A percentile compares a stretch with the other conserved stretches of the same genome.
These are phyloP conservation scores for Rhamphomyia laevipes DNA, from an alignment of 2,888 invertebrate species.

Conservation along the genomic window DNA sequence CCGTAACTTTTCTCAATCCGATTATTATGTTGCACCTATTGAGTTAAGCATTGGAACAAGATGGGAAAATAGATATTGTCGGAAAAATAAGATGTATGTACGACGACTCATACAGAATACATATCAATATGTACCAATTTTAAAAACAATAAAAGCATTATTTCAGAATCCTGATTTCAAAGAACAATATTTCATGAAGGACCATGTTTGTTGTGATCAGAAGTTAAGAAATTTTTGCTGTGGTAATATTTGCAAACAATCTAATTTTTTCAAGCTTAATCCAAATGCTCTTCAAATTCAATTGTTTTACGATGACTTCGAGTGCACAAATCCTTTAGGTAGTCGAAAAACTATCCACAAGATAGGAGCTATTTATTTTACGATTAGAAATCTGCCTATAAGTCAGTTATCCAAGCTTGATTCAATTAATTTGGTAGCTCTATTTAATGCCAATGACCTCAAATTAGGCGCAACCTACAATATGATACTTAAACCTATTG, in stretches of 20 bases:
- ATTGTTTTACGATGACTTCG: slow-evolving; percentile 11
- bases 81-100: slow-evolving; percentile 4
- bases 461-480: no score
- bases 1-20: no score
- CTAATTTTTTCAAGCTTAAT: not conserved
- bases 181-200: not conserved
- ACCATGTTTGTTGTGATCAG: not conserved
- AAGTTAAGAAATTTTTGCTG: not conserved
- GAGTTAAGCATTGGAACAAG: no score
- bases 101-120: slow-evolving; percentile 4
- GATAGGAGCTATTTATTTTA: slow-evolving; percentile 9
- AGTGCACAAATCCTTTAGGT: slow-evolving; percentile 8
- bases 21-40: no score
- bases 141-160: slow-evolving; percentile 4
- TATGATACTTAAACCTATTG: no score
- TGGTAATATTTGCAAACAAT: slow-evolving; percentile 1
- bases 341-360: slow-evolving; percentile 10
- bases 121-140: slow-evolving; percentile 6
- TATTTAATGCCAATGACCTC: slow-evolving; percentile 8
- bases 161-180: not conserved
- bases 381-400: slow-evolving; percentile 5
- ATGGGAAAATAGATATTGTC: not conserved
- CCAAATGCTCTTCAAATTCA: slow-evolving; percentile 6
- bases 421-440: slow-evolving; percentile 4
- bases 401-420: slow-evolving; percentile 4